Evolutionary conservation across 2,888 invertebrate genomes (phyloP).

Genomic region (Drosophila melanosoma): DNA sequence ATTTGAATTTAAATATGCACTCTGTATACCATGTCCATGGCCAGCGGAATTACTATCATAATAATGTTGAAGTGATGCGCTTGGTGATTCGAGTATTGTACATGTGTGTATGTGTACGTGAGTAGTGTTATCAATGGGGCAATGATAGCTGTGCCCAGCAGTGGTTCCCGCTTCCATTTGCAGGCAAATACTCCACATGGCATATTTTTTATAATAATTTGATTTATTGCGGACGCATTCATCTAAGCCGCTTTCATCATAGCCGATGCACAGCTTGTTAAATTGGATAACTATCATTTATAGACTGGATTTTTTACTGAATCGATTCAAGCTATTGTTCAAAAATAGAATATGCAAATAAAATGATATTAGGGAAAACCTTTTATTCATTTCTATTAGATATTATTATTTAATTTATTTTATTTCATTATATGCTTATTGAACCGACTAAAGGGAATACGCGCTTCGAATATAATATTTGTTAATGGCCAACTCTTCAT

Average conservation of each 20-base stretch:
- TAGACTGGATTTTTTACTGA: background rate
- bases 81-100: conserved; percentile 16
- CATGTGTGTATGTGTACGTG: conserved; percentile 26
- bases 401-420: background rate
- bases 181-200: conserved; percentile 23
- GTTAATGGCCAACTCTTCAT: background rate
- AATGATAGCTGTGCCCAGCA: conserved; percentile 13
- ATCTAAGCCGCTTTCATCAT: conserved; percentile 25
- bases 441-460: conserved; percentile 9
- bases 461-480: background rate
- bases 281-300: background rate
- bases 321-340: background rate
- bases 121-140: conserved; percentile 5
- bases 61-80: conserved; percentile 14
- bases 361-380: background rate
- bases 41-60: conserved; percentile 25
- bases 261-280: background rate
- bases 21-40: background rate
- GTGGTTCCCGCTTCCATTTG: conserved; percentile 1
- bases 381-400: background rate
- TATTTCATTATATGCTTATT: background rate
- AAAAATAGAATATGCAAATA: background rate
- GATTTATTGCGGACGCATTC: conserved; percentile 27
- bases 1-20: background rate
- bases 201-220: conserved; percentile 9